A percentile compares a stretch with the other conserved stretches of the same genome.
phyloP scores from a whole-genome alignment of 2,113 vertebrate species.

The Ranitomeya imitator region DNA sequence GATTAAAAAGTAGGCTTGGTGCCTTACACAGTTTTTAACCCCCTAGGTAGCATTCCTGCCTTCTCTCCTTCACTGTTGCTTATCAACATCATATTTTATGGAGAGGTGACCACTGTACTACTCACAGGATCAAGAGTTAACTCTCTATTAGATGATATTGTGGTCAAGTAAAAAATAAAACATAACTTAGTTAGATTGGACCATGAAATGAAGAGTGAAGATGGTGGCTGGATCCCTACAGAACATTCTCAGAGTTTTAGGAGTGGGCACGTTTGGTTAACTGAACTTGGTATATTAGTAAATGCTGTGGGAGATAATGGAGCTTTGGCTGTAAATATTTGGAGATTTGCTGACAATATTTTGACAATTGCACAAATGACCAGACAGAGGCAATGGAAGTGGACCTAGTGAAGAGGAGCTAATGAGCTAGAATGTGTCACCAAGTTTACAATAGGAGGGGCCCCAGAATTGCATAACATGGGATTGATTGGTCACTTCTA shows the following conservation, averaged over 20 bases:
- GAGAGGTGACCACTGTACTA: not conserved
- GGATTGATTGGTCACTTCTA: constrained; percentile 7
- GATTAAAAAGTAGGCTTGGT: not conserved
- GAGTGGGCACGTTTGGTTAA: not conserved
- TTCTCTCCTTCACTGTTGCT: not conserved
- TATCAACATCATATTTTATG: not conserved
- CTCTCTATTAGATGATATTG: too few relatives aligned
- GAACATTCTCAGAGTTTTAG: not conserved
- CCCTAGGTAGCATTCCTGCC: not conserved
- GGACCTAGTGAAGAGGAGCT: not conserved
- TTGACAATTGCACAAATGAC: not conserved
- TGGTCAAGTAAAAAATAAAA: not conserved
- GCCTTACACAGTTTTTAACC: not conserved
- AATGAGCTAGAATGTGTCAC: not conserved
- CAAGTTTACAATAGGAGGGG: constrained; percentile 35
- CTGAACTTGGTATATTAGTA: not conserved
- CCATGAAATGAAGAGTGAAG: too few relatives aligned
- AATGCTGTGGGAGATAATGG: not conserved
- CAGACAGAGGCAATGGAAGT: not conserved
- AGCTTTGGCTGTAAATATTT: not conserved
- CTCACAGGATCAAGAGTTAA: too few relatives aligned
- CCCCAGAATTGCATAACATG: constrained; percentile 7
- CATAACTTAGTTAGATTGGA: not conserved
- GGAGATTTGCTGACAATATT: not conserved
- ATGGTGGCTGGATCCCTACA: not conserved